Percentiles rank a stretch among this genome's conserved stretches.
Conservation (phyloP, 2,797 vertebrate genomes). For the Lerista edwardsae region DNA sequence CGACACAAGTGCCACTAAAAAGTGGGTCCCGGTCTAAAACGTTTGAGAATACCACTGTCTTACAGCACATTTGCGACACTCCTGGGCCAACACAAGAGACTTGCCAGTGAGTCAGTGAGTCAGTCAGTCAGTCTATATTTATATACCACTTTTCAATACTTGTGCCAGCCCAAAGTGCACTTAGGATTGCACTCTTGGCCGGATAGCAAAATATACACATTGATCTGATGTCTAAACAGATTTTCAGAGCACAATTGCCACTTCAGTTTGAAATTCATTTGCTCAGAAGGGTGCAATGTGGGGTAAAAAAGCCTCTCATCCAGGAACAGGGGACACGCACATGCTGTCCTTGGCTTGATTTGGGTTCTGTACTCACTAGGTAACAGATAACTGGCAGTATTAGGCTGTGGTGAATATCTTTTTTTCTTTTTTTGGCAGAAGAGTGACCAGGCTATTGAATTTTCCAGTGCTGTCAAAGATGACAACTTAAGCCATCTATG, state of each 20-base stretch:
- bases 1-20: too few relatives aligned
- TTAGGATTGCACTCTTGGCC: too few relatives aligned
- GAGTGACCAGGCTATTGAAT: too few relatives aligned
- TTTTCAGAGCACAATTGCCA: not conserved
- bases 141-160: too few relatives aligned
- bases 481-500: not conserved
- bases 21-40: too few relatives aligned
- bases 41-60: too few relatives aligned
- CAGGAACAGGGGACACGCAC: not conserved
- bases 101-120: too few relatives aligned
- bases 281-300: not conserved
- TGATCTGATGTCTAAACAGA: not conserved
- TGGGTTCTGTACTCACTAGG: not conserved
- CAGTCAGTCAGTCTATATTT: too few relatives aligned
- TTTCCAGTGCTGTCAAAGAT: not conserved
- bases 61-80: too few relatives aligned
- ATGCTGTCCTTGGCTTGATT: not conserved
- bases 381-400: not conserved
- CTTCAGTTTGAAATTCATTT: not conserved
- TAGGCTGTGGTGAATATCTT: not conserved
- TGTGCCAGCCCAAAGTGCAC: too few relatives aligned
- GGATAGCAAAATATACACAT: slow-evolving; percentile 4
- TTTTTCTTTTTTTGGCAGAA: too few relatives aligned
- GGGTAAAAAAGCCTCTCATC: not conserved
- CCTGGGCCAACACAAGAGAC: too few relatives aligned